phyloP scores from a whole-genome alignment of 2,888 invertebrate genomes.

The Tryphoninae sp. region DNA sequence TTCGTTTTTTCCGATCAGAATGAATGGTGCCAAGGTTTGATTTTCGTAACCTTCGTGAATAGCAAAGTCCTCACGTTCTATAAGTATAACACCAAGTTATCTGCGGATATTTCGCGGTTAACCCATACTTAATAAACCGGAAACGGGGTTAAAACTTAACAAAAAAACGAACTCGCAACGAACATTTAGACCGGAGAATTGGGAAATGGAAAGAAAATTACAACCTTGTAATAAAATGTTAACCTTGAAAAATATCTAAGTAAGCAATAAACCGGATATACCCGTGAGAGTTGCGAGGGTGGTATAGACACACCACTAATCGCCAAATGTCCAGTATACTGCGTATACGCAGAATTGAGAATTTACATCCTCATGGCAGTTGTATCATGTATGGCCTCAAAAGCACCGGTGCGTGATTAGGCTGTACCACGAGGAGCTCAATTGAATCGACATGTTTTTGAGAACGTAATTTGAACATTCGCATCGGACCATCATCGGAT shows the following conservation, averaged over 20 bases:
- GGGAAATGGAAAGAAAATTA: no score
- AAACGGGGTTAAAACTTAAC: constrained; percentile 12
- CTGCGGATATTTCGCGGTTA: constrained; percentile 19
- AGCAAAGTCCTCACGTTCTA: not conserved
- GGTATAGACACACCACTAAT: constrained; percentile 6
- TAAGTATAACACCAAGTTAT: no score
- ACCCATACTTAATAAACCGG: constrained; percentile 12
- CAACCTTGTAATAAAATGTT: no score
- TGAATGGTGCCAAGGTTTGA: constrained; percentile 26
- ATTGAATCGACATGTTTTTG: constrained; percentile 11
- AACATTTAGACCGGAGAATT: no score
- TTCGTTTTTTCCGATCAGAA: constrained; percentile 30
- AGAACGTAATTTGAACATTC: not conserved
- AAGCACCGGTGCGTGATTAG: constrained; percentile 35
- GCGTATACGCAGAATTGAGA: no score
- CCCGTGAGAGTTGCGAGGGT: constrained; percentile 15
- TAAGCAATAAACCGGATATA: not conserved
- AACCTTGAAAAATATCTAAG: no score
- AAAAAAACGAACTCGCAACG: not conserved
- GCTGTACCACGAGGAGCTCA: constrained; percentile 34
- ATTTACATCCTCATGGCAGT: not conserved
- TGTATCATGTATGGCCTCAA: not conserved
- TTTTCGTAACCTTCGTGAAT: not conserved
- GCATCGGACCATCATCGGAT: not conserved
- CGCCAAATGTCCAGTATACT: constrained; percentile 9